Base-by-base conservation (phyloP, 2,113 vertebrate genomes). In the Anoplopoma fimbria region DNA sequence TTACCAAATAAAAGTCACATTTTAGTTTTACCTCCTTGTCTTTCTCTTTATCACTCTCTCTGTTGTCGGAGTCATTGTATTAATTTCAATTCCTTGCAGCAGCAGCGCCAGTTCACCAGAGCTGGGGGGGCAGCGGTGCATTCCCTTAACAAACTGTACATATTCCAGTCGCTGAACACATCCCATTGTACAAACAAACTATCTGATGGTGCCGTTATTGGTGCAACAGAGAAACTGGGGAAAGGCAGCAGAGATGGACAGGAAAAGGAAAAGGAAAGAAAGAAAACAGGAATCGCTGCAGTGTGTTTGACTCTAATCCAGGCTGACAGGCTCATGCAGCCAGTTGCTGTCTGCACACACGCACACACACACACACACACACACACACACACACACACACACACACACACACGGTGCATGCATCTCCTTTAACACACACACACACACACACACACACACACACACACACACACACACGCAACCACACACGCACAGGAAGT, bases 301-400 rank as follows among this genome's bases (percentile, higher is more conserved):
- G 92, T 90, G 90, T 77, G 87, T 87, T 91, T 94, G 94, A 95
- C 90, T 88, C 81, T 94, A 94, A 95, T 95, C 90, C 93, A 93
- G 91, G 85, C 91, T 94, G 94, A 95, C 95, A 93, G 90, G 89
- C 94, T 94, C 91, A 89, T 86, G 89, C 89, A 94, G 92, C 92
- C 90, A 91, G 89, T 84, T 82, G 69, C 88, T 81, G 87, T 86
- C 89, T 87, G 78, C 87, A 83, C 88, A 83, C 85, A 76, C 63
- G 73, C 69, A 90, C 84, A 64, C 58, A 61, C 61, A n/a, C 33
- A 23, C 60, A 23, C 60, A 36, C 60, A 36, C 60, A 88, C 81
- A 86, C 88, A 83, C 82, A 87, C 83, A 79, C 84, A 77, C 88
- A 79, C 75, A 71, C 47, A 51, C 73, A 69, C 80, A 77, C 72